Evolutionary conservation across 1,140 invertebrate species (phyloP).

Genomic region (Neotoxoptera formosana): DNA sequence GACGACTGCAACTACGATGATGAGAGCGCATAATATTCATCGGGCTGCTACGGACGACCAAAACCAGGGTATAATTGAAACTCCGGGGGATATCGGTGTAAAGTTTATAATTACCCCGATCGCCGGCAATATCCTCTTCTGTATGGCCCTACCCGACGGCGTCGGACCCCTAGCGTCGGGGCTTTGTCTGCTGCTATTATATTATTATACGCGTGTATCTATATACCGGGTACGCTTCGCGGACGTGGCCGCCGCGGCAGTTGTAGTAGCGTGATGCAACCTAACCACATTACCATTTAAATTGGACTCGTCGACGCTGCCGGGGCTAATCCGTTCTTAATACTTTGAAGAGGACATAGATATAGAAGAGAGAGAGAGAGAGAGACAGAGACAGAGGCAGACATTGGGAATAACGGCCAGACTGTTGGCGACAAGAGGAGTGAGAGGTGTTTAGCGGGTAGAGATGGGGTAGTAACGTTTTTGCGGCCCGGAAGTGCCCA

Average conservation of each 20-base stretch:
- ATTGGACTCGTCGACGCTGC: conserved; percentile 13
- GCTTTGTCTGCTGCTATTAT: neutral
- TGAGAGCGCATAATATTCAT: neutral
- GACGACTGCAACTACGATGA: neutral
- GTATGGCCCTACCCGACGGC: too few relatives aligned
- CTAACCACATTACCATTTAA: conserved; percentile 48
- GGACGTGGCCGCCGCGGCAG: neutral
- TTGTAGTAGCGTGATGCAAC: neutral
- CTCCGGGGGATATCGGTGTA: conserved; percentile 35
- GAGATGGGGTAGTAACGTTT: neutral
- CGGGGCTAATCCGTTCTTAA: conserved; percentile 46
- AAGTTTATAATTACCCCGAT: conserved; percentile 51
- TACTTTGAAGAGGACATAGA: neutral
- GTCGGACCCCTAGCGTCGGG: neutral
- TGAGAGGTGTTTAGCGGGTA: neutral
- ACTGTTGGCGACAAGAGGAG: neutral
- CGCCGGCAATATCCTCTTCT: neutral
- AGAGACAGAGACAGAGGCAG: neutral
- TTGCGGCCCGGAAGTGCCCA: conserved; percentile 22
- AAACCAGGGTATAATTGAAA: conserved; percentile 47
- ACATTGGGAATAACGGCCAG: conserved; percentile 9
- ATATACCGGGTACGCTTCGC: neutral
- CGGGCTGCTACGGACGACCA: neutral
- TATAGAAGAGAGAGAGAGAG: neutral
- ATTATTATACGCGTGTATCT: neutral